Percentiles rank a stretch among this genome's conserved stretches.
Evolutionary conservation across 2,113 vertebrate genomes (phyloP).

Genomic region (Cavia aperea): DNA sequence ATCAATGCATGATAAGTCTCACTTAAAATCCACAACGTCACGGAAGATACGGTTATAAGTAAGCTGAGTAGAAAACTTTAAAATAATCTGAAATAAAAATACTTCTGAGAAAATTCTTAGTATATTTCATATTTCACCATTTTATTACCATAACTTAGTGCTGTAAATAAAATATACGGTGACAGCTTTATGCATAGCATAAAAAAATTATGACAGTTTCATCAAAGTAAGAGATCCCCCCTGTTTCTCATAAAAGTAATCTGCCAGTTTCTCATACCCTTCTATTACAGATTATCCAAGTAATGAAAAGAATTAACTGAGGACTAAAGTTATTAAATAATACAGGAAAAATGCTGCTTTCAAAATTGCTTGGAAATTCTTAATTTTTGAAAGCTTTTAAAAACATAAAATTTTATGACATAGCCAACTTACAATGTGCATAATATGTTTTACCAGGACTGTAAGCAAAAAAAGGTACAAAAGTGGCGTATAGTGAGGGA

Average conservation of each 20-base stretch:
- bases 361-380: not conserved
- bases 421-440: not conserved
- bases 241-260: not conserved
- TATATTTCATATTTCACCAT: not conserved
- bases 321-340: not conserved
- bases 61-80: not conserved
- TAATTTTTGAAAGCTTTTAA: not conserved
- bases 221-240: not conserved
- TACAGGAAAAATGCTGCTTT: not conserved
- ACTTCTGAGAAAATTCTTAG: conserved; percentile 1
- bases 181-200: not conserved
- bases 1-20: not conserved
- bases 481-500: not conserved
- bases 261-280: not conserved
- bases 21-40: not conserved
- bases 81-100: conserved; percentile 10
- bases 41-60: not conserved
- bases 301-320: not conserved
- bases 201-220: not conserved
- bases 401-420: not conserved
- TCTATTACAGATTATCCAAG: not conserved
- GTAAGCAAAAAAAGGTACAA: not conserved
- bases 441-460: no score
- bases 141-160: not conserved
- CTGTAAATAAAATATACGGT: not conserved